Evolutionary conservation across 2,113 vertebrate species (phyloP).

Genomic region (Istiophorus platypterus): DNA sequence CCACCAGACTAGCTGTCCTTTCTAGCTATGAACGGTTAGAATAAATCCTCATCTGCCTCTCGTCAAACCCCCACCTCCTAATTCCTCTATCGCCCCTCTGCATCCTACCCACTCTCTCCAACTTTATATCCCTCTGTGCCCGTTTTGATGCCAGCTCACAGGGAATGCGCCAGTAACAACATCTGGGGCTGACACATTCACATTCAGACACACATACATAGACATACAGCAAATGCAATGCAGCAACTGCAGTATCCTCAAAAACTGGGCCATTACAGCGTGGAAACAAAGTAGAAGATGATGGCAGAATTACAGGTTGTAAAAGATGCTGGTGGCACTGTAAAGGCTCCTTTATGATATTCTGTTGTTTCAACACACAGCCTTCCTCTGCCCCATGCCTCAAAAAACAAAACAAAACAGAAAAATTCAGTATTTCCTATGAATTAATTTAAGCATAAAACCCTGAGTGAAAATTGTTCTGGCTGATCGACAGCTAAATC

Average conservation of each 20-base stretch:
- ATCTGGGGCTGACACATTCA: constrained; percentile 23
- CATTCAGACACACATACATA: constrained; percentile 7
- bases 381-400: not conserved
- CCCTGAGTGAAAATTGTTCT: too few species aligned
- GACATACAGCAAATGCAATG: constrained; percentile 1
- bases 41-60: constrained; percentile 19
- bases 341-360: not conserved
- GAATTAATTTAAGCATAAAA: too few species aligned
- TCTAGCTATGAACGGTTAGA: constrained; percentile 6
- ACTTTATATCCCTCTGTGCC: constrained; percentile 22
- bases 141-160: constrained; percentile 27
- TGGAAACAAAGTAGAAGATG: not conserved
- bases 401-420: too few species aligned
- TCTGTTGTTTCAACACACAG: not conserved
- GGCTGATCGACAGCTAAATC: too few species aligned
- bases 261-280: constrained; percentile 27
- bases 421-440: too few species aligned
- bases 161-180: constrained; percentile 31
- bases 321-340: not conserved
- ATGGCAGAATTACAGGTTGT: not conserved
- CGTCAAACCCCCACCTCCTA: constrained; percentile 20
- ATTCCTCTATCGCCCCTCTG: constrained; percentile 26
- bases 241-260: not conserved
- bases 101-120: constrained; percentile 22
- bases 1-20: not conserved